A percentile compares a stretch with the other conserved stretches of the same genome.
Evolutionary conservation across 1,140 invertebrate genomes (phyloP).

Genomic region (Eumeta japonica): DNA sequence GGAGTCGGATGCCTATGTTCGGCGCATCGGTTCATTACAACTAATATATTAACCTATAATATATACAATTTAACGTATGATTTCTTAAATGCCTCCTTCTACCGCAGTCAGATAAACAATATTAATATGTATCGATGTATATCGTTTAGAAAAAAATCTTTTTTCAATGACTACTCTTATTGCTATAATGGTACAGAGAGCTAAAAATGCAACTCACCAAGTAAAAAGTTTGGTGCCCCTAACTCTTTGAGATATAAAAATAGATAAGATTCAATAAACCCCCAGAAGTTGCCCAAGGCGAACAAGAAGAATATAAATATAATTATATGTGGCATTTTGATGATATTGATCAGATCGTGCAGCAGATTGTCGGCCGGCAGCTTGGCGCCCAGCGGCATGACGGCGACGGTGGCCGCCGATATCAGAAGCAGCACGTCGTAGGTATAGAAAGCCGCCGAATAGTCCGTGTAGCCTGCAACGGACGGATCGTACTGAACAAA

Average conservation of each 20-base stretch:
- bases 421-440: conserved; percentile 69
- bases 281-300: conserved; percentile 76
- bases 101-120: too few relatives aligned
- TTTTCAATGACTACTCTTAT: conserved; percentile 2
- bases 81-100: too few relatives aligned
- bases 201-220: conserved; percentile 65
- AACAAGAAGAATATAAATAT: conserved; percentile 77
- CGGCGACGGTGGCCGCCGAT: conserved; percentile 66
- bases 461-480: conserved; percentile 69
- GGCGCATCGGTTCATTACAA: too few relatives aligned
- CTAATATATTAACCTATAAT: too few relatives aligned
- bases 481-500: conserved; percentile 34
- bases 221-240: conserved; percentile 73
- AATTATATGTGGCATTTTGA: conserved; percentile 72
- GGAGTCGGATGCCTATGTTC: too few relatives aligned
- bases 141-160: conserved; percentile 2
- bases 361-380: conserved; percentile 71
- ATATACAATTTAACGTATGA: too few relatives aligned
- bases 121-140: too few relatives aligned
- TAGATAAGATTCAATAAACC: conserved; percentile 81
- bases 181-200: not conserved
- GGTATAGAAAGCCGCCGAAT: conserved; percentile 75
- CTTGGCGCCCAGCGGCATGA: conserved; percentile 72
- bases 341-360: conserved; percentile 67
- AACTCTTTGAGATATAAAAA: conserved; percentile 82